Conservation (phyloP, 2,797 vertebrate species). For the Nyctalus aviator region DNA sequence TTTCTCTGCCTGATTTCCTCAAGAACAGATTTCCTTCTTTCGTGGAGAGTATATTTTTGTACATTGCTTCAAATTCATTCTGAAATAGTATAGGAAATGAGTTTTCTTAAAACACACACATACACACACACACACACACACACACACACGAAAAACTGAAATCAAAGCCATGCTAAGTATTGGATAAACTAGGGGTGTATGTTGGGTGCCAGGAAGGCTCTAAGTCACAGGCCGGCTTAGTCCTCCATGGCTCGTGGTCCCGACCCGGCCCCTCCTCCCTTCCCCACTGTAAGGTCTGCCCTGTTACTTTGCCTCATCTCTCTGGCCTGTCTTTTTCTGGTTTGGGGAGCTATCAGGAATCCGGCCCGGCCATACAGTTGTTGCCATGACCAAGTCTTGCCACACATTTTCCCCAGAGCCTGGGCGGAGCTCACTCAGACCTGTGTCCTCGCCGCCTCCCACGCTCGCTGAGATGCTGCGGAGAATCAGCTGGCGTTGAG, state of each 20-base stretch:
- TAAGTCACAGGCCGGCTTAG: background rate
- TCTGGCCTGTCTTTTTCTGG: background rate
- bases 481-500: background rate
- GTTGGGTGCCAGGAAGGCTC: background rate
- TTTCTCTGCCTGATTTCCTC: conserved; percentile 27
- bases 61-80: background rate
- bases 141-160: background rate
- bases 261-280: no score
- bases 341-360: background rate
- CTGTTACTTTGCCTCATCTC: background rate
- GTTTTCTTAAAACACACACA: background rate
- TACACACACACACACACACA: no score
- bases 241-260: background rate
- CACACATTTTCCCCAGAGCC: background rate
- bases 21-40: conserved; percentile 23
- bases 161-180: background rate
- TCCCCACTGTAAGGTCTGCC: background rate
- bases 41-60: conserved; percentile 33
- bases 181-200: background rate
- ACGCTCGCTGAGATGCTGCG: background rate
- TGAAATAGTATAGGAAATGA: background rate
- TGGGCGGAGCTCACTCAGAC: background rate
- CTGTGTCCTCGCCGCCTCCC: background rate
- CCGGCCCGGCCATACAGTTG: background rate
- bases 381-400: background rate